A percentile compares a stretch with the other conserved stretches of the same genome.
phyloP scores from a whole-genome alignment of 64 coral and sea anemone species.

The Dendronephthya gigantea region DNA sequence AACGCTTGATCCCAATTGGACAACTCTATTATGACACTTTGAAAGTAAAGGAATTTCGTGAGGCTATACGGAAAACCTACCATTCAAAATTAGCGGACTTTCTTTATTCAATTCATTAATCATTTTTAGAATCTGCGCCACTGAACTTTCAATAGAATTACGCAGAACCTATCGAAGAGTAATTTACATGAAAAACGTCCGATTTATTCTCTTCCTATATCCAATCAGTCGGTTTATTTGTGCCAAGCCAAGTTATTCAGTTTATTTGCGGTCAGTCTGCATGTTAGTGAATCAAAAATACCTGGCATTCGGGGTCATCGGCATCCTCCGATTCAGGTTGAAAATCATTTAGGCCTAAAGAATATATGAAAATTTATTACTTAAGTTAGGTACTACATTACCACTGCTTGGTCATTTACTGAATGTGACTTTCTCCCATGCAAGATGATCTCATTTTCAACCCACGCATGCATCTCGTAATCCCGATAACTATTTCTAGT shows the following conservation, averaged over 20 bases:
- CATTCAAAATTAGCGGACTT: not conserved
- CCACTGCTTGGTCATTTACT: too few species aligned
- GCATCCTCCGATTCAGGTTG: not conserved
- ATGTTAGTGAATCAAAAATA: too few species aligned
- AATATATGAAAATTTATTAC: not conserved
- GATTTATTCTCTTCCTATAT: too few species aligned
- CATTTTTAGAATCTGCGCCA: not conserved
- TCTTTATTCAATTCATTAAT: not conserved
- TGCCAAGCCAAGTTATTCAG: too few species aligned
- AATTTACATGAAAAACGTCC: not conserved
- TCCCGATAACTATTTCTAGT: too few species aligned
- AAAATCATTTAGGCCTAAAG: not conserved
- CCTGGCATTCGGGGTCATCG: not conserved
- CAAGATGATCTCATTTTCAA: too few species aligned
- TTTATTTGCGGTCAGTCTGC: too few species aligned
- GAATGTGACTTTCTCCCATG: too few species aligned
- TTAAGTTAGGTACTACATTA: too few species aligned
- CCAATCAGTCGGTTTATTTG: too few species aligned
- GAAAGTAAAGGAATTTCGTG: not conserved
- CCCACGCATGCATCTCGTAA: too few species aligned
- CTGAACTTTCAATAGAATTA: not conserved
- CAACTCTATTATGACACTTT: not conserved
- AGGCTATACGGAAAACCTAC: not conserved
- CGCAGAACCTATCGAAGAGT: not conserved
- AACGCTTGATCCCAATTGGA: too few species aligned